Evolutionary conservation across 2,113 vertebrate genomes (phyloP).

Genomic region (Gallinago jamesoni): DNA sequence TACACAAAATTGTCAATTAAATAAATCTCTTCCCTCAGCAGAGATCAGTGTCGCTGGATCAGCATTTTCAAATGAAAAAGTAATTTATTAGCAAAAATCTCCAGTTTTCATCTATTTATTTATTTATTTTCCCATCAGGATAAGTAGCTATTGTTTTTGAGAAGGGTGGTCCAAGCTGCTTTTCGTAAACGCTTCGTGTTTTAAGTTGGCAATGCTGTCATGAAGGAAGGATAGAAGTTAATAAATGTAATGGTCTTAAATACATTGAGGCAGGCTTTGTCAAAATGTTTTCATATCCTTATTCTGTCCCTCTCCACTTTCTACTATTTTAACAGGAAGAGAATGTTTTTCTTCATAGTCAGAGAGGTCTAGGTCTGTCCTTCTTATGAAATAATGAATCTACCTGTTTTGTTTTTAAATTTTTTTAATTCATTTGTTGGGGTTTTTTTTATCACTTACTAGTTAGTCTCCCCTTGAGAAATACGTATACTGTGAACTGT

Average conservation of each 20-base stretch:
- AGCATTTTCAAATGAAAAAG: background rate
- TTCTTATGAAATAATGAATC: background rate
- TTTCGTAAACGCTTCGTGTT: background rate
- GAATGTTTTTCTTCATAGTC: background rate
- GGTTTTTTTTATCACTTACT: background rate
- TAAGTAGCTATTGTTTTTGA: background rate
- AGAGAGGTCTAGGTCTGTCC: background rate
- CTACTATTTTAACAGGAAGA: background rate
- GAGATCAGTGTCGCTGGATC: background rate
- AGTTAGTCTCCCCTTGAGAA: background rate
- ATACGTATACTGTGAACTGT: background rate
- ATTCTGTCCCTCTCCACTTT: background rate
- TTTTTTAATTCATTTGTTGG: background rate
- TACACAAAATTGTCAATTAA: background rate
- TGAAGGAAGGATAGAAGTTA: background rate
- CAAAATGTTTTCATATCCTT: background rate
- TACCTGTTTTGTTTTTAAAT: background rate
- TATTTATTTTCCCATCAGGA: background rate
- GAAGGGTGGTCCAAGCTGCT: background rate
- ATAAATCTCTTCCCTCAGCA: background rate
- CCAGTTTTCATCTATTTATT: background rate
- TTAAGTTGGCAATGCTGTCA: background rate
- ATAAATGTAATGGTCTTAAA: background rate
- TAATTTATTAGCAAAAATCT: background rate
- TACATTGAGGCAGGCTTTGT: background rate